Base-by-base conservation (phyloP, 2,113 vertebrate genomes). In the Pseudolaguvia tuberculata region DNA sequence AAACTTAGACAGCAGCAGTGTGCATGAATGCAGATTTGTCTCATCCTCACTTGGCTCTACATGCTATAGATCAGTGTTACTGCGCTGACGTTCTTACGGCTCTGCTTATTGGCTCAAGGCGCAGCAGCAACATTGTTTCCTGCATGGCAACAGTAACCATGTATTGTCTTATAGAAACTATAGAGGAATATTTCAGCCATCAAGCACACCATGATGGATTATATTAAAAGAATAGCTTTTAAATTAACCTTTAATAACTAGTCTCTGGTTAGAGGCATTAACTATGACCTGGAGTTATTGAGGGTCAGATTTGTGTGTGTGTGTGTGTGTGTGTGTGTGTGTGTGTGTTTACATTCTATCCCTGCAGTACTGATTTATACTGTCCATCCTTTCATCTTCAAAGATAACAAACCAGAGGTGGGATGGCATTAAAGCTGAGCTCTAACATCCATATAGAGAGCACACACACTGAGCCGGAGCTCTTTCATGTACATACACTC, bases 141-240 rank as follows among this genome's bases (percentile, higher is more conserved):
- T 82, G 82, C 90, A 86, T 91, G 90, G 89, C 90, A 92, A 92
- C 91, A 86, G 90, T 91, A 90, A 88, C 91, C 85, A 91, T 76
- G 90, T 83, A 83, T 59, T 80, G 81, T 80, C 83, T 45, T 83
- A 84, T 84, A 78, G 80, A 86, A 82, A 88, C 82, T 80, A 85
- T 82, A 63, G 62, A 77, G 86, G 83, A 71, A 79, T 81, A 83
- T 84, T 78, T 78, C 83, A 78, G 86, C 80, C 77, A 79, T 70
- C 23, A 63, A 72, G 10, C 35, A 79, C 83, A 79, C 42, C 78
- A 73, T 42, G 70, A 80, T 88, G 86, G 85, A 88, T 88, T 83
- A 74, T 81, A 86, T 70, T 65, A 78, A 70, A 31, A 39, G 53
- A 62, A 73, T 51, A 15, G 6, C 31, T 48, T 50, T 31, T 35